Evolutionary conservation across 2,113 vertebrate genomes (phyloP).

Genomic region (Oenanthe oenanthe): DNA sequence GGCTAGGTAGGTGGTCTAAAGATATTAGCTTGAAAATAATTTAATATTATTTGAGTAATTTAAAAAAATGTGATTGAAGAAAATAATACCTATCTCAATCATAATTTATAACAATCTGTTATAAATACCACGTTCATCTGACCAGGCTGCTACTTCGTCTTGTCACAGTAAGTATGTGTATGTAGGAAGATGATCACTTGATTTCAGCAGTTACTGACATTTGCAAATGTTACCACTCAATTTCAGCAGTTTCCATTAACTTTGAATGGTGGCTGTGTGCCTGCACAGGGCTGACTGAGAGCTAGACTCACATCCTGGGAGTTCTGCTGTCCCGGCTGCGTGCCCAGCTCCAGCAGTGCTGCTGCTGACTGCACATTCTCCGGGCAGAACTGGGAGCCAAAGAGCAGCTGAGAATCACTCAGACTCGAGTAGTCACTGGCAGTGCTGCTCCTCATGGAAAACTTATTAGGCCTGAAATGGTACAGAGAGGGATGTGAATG

Average conservation of each 20-base stretch:
- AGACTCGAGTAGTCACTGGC: constrained; percentile 80
- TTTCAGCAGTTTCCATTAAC: neutral
- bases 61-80: neutral
- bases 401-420: constrained; percentile 89
- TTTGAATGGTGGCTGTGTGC: neutral
- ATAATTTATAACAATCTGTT: neutral
- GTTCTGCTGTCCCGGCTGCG: constrained; percentile 78
- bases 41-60: neutral
- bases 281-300: neutral
- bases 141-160: neutral
- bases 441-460: constrained; percentile 62
- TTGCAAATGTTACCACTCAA: neutral
- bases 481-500: neutral
- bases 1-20: neutral
- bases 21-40: neutral
- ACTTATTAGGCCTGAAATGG: constrained; percentile 70
- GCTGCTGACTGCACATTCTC: constrained; percentile 80
- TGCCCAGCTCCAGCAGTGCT: constrained; percentile 74
- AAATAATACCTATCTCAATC: neutral
- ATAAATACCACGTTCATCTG: neutral
- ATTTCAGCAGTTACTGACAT: neutral
- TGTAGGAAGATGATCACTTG: neutral
- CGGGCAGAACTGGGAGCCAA: constrained; percentile 88
- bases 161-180: neutral
- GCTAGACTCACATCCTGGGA: constrained; percentile 86